A percentile compares a stretch with the other conserved stretches of the same genome.
Evolutionary conservation across 2,888 invertebrate species (phyloP).

Genomic region (Cerceris rybyensis): DNA sequence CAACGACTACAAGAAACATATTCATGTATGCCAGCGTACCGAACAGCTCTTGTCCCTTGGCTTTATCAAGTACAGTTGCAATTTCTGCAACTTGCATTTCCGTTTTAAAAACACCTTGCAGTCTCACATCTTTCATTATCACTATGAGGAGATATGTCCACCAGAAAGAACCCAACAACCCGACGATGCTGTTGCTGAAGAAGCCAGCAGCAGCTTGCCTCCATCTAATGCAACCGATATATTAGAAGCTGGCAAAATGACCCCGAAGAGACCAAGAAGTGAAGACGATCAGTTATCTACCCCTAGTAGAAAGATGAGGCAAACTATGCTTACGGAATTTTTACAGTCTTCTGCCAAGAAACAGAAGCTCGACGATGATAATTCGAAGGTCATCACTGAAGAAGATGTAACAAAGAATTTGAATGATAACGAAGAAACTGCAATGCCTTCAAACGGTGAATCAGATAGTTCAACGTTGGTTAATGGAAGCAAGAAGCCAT

Average conservation of each 20-base stretch:
- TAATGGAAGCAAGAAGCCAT: conserved; percentile 23
- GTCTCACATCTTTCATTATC: conserved; percentile 55
- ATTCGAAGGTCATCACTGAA: background rate
- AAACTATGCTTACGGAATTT: conserved; percentile 51
- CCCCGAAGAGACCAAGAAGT: too few relatives aligned
- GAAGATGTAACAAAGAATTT: background rate
- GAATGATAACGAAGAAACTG: background rate
- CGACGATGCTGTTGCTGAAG: too few relatives aligned
- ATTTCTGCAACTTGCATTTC: conserved; percentile 35
- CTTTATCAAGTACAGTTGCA: conserved; percentile 19
- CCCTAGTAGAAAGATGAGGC: conserved; percentile 39
- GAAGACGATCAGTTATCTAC: background rate
- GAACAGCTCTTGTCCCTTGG: background rate
- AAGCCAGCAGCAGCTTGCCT: background rate
- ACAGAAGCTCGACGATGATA: background rate
- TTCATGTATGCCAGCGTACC: too few relatives aligned
- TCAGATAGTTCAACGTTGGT: too few relatives aligned
- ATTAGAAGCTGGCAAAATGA: background rate
- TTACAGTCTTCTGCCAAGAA: background rate
- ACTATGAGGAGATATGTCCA: conserved; percentile 7
- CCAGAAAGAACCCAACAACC: background rate
- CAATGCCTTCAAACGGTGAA: too few relatives aligned
- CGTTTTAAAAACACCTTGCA: conserved; percentile 20
- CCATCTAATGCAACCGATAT: background rate
- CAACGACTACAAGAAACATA: too few relatives aligned